Percentiles rank a stretch among this genome's conserved stretches.
phyloP scores from a whole-genome alignment of 2,797 vertebrate genomes.

The Lepus oiostolus region DNA sequence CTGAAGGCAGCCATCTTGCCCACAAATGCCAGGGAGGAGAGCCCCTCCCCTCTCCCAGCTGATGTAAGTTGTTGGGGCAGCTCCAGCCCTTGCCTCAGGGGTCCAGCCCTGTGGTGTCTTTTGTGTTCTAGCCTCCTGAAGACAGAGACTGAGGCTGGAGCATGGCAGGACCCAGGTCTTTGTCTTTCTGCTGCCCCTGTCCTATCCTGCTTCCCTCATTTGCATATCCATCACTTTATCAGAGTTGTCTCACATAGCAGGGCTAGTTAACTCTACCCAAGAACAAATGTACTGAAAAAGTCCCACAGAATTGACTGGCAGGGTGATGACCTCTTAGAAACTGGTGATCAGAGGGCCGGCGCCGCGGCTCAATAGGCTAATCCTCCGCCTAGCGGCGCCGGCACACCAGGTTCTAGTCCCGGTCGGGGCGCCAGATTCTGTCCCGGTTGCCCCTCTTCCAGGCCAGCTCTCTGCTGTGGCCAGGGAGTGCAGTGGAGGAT shows the following conservation, averaged over 20 bases:
- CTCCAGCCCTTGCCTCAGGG: too few relatives aligned
- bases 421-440: too few relatives aligned
- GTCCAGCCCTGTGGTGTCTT: not conserved
- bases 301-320: not conserved
- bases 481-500: too few relatives aligned
- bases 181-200: not conserved
- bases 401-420: too few relatives aligned
- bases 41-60: rapidly evolving
- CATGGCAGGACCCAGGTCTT: not conserved
- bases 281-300: not conserved
- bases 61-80: not conserved
- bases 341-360: not conserved
- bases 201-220: not conserved
- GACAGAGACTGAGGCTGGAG: not conserved
- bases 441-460: too few relatives aligned
- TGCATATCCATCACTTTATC: not conserved
- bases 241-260: not conserved
- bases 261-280: not conserved
- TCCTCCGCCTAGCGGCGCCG: too few relatives aligned
- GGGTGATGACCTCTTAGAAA: not conserved
- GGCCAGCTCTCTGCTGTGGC: too few relatives aligned
- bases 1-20: not conserved
- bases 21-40: not conserved
- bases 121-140: not conserved
- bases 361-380: too few relatives aligned